Conservation (phyloP, 1,140 invertebrate species). For the Aphelenchoides avenae region DNA sequence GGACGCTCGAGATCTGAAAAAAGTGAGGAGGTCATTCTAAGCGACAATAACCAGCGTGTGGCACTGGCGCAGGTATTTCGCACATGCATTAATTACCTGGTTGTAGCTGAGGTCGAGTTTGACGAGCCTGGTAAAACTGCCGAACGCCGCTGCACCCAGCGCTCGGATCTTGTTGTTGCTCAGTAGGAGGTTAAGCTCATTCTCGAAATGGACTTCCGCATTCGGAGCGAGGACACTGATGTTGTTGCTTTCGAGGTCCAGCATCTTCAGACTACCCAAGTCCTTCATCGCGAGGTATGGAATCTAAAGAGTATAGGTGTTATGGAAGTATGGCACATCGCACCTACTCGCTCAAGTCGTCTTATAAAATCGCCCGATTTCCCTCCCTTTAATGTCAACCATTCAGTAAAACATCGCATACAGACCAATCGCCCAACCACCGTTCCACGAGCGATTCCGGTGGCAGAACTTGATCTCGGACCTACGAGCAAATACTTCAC, state of each 20-base stretch:
- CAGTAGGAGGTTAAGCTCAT: conserved; percentile 28
- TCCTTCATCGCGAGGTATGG: conserved; percentile 32
- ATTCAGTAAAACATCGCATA: too few species aligned
- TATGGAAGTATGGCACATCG: too few species aligned
- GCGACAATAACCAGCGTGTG: too few species aligned
- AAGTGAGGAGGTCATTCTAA: too few species aligned
- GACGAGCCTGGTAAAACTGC: conserved; percentile 24
- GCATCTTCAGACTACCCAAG: conserved; percentile 16
- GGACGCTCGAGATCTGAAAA: conserved; percentile 26
- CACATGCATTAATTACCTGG: conserved; percentile 23
- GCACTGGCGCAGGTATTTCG: too few species aligned
- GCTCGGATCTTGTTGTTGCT: conserved; percentile 27
- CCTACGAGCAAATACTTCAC: too few species aligned
- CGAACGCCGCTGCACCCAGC: conserved; percentile 24
- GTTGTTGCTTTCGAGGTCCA: conserved; percentile 43
- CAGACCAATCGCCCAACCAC: too few species aligned
- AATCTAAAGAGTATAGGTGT: conserved; percentile 23
- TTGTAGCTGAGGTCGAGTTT: conserved; percentile 39
- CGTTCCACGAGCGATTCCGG: too few species aligned
- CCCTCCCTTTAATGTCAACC: too few species aligned
- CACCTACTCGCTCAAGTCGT: too few species aligned
- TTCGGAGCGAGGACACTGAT: conserved; percentile 30
- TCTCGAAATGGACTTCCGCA: conserved; percentile 20
- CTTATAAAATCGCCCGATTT: too few species aligned
- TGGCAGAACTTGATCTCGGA: too few species aligned